phyloP scores from a whole-genome alignment of 2,797 vertebrate genomes.

The Morelia viridis region DNA sequence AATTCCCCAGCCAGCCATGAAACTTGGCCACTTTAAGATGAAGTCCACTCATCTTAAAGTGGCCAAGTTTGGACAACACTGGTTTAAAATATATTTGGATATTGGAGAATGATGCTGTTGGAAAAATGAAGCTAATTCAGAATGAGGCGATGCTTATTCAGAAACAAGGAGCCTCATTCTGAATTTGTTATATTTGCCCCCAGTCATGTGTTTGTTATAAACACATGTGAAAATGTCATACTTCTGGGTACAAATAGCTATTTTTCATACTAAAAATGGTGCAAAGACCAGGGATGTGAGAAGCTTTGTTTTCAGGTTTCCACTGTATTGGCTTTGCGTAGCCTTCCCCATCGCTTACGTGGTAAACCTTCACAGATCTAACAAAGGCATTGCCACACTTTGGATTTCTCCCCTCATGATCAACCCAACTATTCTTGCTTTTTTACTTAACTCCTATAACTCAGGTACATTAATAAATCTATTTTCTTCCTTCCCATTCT shows the following conservation, averaged over 20 bases:
- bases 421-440: background rate
- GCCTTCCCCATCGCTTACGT: background rate
- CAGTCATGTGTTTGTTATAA: background rate
- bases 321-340: background rate
- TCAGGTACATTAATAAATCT: background rate
- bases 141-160: background rate
- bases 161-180: background rate
- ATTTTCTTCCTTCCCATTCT: background rate
- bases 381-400: background rate
- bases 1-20: too few species aligned
- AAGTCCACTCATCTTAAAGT: too few species aligned
- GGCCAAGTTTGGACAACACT: too few species aligned
- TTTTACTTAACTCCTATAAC: background rate
- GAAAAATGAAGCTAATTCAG: background rate
- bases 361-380: background rate
- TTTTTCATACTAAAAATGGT: background rate
- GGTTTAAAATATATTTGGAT: background rate
- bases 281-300: background rate
- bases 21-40: too few species aligned
- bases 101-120: background rate
- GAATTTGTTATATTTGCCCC: background rate
- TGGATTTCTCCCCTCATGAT: background rate
- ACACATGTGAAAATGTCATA: background rate
- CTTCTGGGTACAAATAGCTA: background rate
- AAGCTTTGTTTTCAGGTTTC: background rate